Conservation (phyloP, 1,140 invertebrate genomes). For the Rhyacophila brunnea region DNA sequence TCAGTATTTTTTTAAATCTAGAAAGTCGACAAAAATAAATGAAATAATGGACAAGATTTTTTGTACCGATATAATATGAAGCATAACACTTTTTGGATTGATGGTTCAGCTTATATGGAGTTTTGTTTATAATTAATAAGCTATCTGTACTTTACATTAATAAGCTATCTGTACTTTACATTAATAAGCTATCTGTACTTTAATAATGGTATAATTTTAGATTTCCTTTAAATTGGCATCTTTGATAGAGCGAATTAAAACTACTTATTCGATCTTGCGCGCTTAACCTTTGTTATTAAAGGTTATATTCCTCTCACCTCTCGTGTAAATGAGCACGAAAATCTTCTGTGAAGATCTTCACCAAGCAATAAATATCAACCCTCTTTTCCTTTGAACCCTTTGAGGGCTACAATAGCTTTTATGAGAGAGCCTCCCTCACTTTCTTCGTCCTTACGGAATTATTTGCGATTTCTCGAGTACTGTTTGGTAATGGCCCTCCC, state of each 20-base stretch:
- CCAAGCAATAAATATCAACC: slow-evolving; percentile 33
- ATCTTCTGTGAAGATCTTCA: slow-evolving; percentile 29
- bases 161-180: too few species aligned
- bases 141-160: too few species aligned
- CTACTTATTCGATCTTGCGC: background rate
- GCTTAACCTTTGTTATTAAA: background rate
- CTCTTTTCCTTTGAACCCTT: slow-evolving; percentile 31
- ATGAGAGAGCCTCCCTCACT: slow-evolving; percentile 22
- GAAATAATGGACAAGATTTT: too few species aligned
- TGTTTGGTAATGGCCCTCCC: slow-evolving; percentile 23
- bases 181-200: too few species aligned
- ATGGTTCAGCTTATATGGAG: too few species aligned
- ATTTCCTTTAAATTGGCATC: too few species aligned
- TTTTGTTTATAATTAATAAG: too few species aligned
- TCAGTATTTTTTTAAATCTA: too few species aligned
- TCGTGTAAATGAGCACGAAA: slow-evolving; percentile 32
- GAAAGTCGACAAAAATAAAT: too few species aligned
- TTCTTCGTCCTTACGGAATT: slow-evolving; percentile 20
- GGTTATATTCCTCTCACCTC: slow-evolving; percentile 29
- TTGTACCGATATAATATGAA: too few species aligned
- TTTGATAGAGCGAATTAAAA: background rate
- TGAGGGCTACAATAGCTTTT: slow-evolving; percentile 34
- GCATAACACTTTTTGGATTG: too few species aligned
- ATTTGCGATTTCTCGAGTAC: slow-evolving; percentile 21
- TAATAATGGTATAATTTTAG: too few species aligned